Evolutionary conservation across 2,888 invertebrate species (phyloP).

Genomic region (Agriotes lineatus): DNA sequence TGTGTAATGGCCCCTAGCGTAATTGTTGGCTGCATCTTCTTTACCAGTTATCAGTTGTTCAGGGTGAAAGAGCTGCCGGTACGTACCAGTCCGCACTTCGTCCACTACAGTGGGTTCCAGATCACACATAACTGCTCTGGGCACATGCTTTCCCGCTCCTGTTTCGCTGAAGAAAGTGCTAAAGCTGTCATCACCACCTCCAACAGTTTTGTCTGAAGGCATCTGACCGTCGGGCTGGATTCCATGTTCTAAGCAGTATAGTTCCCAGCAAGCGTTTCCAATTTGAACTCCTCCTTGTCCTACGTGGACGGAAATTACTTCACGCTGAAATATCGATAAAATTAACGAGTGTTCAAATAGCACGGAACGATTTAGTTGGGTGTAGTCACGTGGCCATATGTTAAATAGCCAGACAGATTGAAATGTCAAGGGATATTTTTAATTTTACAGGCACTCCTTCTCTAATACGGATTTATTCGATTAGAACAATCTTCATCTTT

Average conservation of each 20-base stretch:
- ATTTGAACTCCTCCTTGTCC: constrained; percentile 87
- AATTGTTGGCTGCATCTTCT: constrained; percentile 89
- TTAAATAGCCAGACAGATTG: too few relatives aligned
- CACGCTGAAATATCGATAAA: constrained; percentile 71
- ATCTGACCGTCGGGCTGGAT: constrained; percentile 70
- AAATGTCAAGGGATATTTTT: too few relatives aligned
- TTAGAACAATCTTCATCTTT: too few relatives aligned
- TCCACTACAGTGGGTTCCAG: constrained; percentile 86
- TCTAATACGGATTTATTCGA: too few relatives aligned
- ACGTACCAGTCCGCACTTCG: constrained; percentile 74
- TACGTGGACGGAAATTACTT: constrained; percentile 84
- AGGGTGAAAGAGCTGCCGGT: constrained; percentile 80
- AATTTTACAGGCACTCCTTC: too few relatives aligned
- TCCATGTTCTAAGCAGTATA: constrained; percentile 81
- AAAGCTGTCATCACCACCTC: constrained; percentile 64
- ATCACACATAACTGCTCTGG: constrained; percentile 85
- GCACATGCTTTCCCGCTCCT: constrained; percentile 85
- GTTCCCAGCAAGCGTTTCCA: constrained; percentile 83
- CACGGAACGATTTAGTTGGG: too few relatives aligned
- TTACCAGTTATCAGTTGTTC: constrained; percentile 86
- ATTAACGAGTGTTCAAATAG: too few relatives aligned
- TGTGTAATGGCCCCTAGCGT: constrained; percentile 82
- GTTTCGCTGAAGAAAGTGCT: constrained; percentile 83
- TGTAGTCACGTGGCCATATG: too few relatives aligned
- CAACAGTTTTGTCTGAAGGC: constrained; percentile 67